Percentiles rank a stretch among this genome's conserved stretches.
Evolutionary conservation across 2,888 invertebrate species (phyloP).

Genomic region (Dynastes maya): DNA sequence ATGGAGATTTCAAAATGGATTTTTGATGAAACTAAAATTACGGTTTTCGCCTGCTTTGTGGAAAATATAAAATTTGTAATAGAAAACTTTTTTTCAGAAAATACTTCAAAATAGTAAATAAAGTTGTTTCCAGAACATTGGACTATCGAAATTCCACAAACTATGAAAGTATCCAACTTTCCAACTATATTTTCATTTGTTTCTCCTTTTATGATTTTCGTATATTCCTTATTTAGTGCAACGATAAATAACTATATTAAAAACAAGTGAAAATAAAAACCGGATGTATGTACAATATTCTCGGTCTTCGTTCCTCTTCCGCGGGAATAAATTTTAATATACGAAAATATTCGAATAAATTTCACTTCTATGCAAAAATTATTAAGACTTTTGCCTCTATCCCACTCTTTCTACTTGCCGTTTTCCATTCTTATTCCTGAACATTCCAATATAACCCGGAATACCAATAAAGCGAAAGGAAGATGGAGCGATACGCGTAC

Average conservation of each 20-base stretch:
- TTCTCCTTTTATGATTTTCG: not conserved
- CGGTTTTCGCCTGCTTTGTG: too few species aligned
- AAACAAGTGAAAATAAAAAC: slow-evolving; percentile 24
- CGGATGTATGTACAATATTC: slow-evolving; percentile 12
- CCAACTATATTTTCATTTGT: not conserved
- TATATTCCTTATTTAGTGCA: not conserved
- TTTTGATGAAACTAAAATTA: too few species aligned
- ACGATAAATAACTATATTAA: slow-evolving; percentile 41
- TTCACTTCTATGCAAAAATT: slow-evolving; percentile 48
- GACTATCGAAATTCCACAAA: not conserved
- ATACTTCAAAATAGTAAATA: too few species aligned
- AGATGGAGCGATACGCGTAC: slow-evolving; percentile 13
- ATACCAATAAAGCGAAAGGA: slow-evolving; percentile 49
- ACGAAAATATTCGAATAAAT: slow-evolving; percentile 48
- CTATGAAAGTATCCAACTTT: not conserved
- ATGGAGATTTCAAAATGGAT: too few species aligned
- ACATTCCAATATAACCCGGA: slow-evolving; percentile 51
- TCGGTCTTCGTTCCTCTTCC: slow-evolving; percentile 4
- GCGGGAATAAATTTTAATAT: slow-evolving; percentile 44
- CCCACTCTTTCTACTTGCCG: slow-evolving; percentile 4
- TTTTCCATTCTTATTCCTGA: slow-evolving; percentile 35
- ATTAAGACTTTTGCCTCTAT: slow-evolving; percentile 42
- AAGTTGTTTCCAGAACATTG: too few species aligned
- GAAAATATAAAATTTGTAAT: too few species aligned
- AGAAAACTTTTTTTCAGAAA: too few species aligned